phyloP scores from a whole-genome alignment of 1,140 invertebrate species.

The Drosophila arawakana region DNA sequence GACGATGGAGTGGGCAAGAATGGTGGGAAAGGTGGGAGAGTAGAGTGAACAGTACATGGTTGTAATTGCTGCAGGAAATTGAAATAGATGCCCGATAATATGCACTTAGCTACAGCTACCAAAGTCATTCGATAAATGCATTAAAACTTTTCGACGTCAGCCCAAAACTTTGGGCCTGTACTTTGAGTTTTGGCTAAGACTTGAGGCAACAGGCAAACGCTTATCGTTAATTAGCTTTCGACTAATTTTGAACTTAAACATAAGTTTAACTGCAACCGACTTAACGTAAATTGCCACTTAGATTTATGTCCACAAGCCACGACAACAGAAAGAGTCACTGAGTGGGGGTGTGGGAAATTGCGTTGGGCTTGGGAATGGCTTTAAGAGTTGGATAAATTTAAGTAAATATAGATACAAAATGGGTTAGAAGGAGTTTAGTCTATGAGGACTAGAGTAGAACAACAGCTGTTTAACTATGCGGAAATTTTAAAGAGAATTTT shows the following conservation, averaged over 20 bases:
- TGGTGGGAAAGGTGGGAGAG: too few species aligned
- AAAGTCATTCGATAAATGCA: slow-evolving; percentile 79
- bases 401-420: background rate
- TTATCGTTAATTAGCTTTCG: slow-evolving; percentile 80
- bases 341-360: background rate
- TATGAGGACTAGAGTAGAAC: too few species aligned
- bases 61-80: slow-evolving; percentile 79
- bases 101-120: slow-evolving; percentile 64
- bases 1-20: background rate
- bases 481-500: too few species aligned
- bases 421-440: too few species aligned
- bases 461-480: too few species aligned
- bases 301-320: slow-evolving; percentile 59
- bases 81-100: slow-evolving; percentile 83
- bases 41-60: slow-evolving; percentile 24
- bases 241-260: slow-evolving; percentile 76
- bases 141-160: slow-evolving; percentile 67
- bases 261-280: slow-evolving; percentile 59
- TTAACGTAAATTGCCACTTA: slow-evolving; percentile 37
- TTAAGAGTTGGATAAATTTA: background rate
- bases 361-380: background rate
- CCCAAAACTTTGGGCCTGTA: slow-evolving; percentile 51
- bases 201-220: slow-evolving; percentile 41
- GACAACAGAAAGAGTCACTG: background rate
- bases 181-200: slow-evolving; percentile 27